These are phyloP conservation scores for Sceloporus tristichus DNA, from an alignment of 2,113 vertebrate species.

Conservation along the genomic window DNA sequence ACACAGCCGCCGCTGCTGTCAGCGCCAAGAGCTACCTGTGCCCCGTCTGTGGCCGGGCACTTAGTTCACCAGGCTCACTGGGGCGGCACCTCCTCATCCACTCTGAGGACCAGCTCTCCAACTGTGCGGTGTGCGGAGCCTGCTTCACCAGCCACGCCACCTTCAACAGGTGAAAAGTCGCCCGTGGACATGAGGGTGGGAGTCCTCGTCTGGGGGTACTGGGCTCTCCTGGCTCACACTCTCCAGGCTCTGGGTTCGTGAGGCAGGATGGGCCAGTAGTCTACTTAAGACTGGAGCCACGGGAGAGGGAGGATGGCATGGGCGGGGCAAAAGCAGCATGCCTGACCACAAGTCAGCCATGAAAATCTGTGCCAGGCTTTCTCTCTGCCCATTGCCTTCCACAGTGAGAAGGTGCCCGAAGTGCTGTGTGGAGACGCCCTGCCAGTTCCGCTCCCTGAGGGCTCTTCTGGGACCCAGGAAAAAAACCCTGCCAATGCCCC, in stretches of 20 bases:
- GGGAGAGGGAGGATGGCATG: too few species aligned
- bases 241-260: too few species aligned
- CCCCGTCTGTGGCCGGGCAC: constrained; percentile 94
- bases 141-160: constrained; percentile 94
- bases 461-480: constrained; percentile 29
- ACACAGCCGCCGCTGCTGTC: constrained; percentile 88
- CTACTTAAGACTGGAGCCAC: too few species aligned
- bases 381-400: constrained; percentile 43
- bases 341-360: neutral
- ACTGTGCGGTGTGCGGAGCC: constrained; percentile 96
- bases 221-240: neutral
- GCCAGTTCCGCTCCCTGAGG: constrained; percentile 75
- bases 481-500: constrained; percentile 7
- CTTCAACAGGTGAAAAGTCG: constrained; percentile 90
- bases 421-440: constrained; percentile 85
- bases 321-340: too few species aligned
- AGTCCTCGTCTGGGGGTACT: neutral
- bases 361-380: neutral
- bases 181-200: neutral
- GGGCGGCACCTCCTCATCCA: constrained; percentile 97
- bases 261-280: too few species aligned
- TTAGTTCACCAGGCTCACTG: constrained; percentile 94
- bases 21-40: constrained; percentile 95
- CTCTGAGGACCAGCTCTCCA: constrained; percentile 95
- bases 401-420: constrained; percentile 92